A percentile compares a stretch with the other conserved stretches of the same genome.
Evolutionary conservation across 2,797 vertebrate genomes (phyloP).

Genomic region (Leuciscus waleckii): DNA sequence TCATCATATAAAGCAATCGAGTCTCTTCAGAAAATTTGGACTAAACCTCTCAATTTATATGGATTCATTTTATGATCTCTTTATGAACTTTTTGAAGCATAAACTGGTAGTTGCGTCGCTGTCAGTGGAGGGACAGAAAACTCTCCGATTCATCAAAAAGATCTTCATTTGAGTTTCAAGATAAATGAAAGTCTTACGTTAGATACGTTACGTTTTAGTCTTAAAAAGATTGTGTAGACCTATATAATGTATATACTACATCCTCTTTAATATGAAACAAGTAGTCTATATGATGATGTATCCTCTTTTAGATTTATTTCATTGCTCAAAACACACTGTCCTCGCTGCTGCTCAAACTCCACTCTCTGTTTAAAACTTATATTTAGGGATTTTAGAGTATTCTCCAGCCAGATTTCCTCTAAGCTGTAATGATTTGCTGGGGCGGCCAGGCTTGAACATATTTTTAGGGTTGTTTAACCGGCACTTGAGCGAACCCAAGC

Average conservation of each 20-base stretch:
- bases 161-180: no score
- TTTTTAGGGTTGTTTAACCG: conserved; percentile 76
- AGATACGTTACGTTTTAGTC: no score
- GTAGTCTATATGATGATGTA: neutral
- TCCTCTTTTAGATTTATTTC: neutral
- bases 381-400: conserved; percentile 55
- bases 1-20: no score
- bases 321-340: neutral
- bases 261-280: neutral
- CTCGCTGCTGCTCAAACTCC: neutral
- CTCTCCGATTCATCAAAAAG: no score
- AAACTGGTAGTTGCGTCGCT: no score
- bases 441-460: conserved; percentile 56
- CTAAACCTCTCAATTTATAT: no score
- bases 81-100: no score
- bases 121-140: no score
- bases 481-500: conserved; percentile 74
- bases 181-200: no score
- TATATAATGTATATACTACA: neutral
- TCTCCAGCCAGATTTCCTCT: conserved; percentile 65
- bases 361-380: neutral
- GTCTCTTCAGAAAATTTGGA: no score
- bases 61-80: no score
- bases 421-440: conserved; percentile 41
- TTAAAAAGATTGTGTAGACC: neutral